Evolutionary conservation across 2,888 invertebrate species (phyloP), one percentile per base, ranked within the genome.

Genomic region (Frankliniella fusca): DNA sequence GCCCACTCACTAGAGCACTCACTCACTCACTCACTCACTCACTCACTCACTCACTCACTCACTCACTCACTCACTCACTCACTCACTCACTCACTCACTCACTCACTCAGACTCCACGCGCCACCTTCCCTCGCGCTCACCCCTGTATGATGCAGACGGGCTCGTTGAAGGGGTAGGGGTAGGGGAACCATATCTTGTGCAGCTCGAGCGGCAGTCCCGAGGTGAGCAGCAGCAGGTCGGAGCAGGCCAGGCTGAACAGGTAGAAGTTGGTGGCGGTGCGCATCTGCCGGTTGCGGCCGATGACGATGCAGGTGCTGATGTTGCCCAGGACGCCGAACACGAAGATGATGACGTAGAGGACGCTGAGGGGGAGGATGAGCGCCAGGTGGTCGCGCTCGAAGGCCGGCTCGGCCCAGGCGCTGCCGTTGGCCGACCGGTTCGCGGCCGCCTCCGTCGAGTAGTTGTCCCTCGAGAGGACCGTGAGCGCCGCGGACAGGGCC

Each of bases 131-230:
- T n/a, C 15, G 65, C 65, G 1, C 70, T 70, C 11, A 70, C 70
- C 94, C 95, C 70, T 95, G 91, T 5, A 94, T 89, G 38, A 95
- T 90, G 88, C 96, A 97, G 86, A 95, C 94, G 3, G 91, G 90
- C 84, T 93, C 92, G 0, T 95, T 95, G 86, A 96, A 94, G 3
- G 93, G 90, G 86, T 94, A 94, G 0, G 93, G 93, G 90, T 93
- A 93, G 15, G 93, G 93, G 0, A 90, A 92, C 94, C 94, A 94
- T 82, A 94, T 92, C 70, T 91, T 91, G 87, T 94, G 93, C 87
- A 95, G 92, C 90, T 96, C 96, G 85, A 93, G 93, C 0, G 96
- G 96, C 86, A 96, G 91, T 0, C 96, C 96, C 84, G 94, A 92
- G 0, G 95, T 88, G n/a, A 96, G 89, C 23, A 96, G 89, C 48